phyloP scores from a whole-genome alignment of 2,888 invertebrate genomes.

The Stegophylla sp. region DNA sequence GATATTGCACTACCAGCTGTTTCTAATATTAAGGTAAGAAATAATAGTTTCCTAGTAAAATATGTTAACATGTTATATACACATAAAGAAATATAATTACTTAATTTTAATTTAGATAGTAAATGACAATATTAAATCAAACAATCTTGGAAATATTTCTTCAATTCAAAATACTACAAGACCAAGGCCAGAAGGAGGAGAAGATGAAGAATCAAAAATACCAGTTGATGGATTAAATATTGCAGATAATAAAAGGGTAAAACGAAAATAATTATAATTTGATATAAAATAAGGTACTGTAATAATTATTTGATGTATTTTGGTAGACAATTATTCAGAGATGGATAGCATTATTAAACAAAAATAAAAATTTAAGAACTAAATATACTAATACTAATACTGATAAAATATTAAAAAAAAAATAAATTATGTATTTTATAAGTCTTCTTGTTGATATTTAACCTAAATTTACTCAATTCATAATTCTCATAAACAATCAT shows the following conservation, averaged over 20 bases:
- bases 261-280: constrained; percentile 1
- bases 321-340: not conserved
- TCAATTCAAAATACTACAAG: constrained; percentile 50
- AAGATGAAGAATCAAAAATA: constrained; percentile 64
- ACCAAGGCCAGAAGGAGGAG: constrained; percentile 75
- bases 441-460: too few species aligned
- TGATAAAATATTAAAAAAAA: too few species aligned
- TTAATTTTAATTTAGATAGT: constrained; percentile 7
- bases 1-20: constrained; percentile 64
- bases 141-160: constrained; percentile 42
- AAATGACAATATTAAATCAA: constrained; percentile 13
- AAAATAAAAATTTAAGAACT: too few species aligned
- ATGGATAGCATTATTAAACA: too few species aligned
- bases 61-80: not conserved
- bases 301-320: not conserved
- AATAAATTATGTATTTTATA: too few species aligned
- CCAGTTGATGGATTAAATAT: constrained; percentile 21
- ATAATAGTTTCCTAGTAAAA: not conserved
- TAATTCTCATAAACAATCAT: too few species aligned
- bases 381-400: too few species aligned
- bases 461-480: too few species aligned
- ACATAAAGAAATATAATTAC: not conserved
- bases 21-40: constrained; percentile 38
- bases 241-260: constrained; percentile 27
- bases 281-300: not conserved